Conservation (phyloP, 2,797 vertebrate genomes). For the Sebastiscus albofasciatus region DNA sequence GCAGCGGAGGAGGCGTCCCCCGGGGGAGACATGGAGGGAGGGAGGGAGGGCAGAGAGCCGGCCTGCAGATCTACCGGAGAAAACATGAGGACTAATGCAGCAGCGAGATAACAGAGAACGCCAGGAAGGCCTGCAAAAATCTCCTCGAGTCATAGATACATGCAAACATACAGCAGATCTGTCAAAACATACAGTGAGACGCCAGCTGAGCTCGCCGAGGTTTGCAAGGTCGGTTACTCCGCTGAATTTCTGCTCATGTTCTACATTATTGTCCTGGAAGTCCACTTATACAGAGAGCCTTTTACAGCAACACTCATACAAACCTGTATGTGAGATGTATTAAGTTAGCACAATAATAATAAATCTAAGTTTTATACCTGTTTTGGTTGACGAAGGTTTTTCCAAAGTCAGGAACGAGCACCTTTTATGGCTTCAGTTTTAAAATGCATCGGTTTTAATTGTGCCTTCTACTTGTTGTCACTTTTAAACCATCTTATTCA, state of each 20-base stretch:
- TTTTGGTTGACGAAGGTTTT: background rate
- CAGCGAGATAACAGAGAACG: slow-evolving; percentile 2
- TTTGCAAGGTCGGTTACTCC: background rate
- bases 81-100: slow-evolving; percentile 34
- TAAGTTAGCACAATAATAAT: background rate
- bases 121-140: background rate
- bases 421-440: background rate
- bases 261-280: background rate
- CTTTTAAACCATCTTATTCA: background rate
- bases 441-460: background rate
- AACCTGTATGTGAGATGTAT: background rate
- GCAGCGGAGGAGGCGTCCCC: slow-evolving; percentile 50
- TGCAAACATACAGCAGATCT: slow-evolving; percentile 46
- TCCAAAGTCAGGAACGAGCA: slow-evolving; percentile 13
- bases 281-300: background rate
- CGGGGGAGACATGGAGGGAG: background rate
- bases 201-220: slow-evolving; percentile 3
- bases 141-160: slow-evolving; percentile 54
- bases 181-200: slow-evolving; percentile 48
- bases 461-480: background rate
- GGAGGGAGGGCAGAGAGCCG: background rate
- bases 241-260: background rate
- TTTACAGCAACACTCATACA: background rate
- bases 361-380: background rate
- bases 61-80: slow-evolving; percentile 27